A percentile compares a stretch with the other conserved stretches of the same genome.
phyloP scores from a whole-genome alignment of 2,113 vertebrate species.

The Tympanuchus pallidicinctus region DNA sequence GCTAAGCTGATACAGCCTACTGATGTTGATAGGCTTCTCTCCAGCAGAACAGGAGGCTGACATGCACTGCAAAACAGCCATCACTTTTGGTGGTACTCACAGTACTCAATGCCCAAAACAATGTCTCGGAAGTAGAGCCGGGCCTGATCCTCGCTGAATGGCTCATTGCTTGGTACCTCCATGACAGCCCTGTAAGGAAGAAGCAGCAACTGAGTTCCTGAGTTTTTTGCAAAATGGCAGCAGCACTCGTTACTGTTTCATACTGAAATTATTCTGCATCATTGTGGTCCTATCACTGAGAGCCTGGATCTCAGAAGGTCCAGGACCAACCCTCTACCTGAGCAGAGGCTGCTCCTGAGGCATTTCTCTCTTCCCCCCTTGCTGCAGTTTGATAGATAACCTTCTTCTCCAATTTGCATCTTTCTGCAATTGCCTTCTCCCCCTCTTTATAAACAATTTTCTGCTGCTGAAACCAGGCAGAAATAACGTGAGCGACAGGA shows the following conservation, averaged over 20 bases:
- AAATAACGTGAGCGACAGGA: background rate
- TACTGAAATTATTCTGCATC: background rate
- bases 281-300: rapidly evolving
- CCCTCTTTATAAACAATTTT: background rate
- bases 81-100: constrained; percentile 80
- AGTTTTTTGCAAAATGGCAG: background rate
- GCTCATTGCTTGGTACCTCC: constrained; percentile 92
- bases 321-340: background rate
- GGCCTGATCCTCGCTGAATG: constrained; percentile 91
- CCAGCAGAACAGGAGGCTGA: background rate
- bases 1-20: background rate
- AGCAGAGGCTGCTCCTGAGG: background rate
- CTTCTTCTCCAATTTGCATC: background rate
- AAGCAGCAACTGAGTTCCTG: background rate
- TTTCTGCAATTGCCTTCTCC: background rate
- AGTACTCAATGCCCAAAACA: constrained; percentile 95
- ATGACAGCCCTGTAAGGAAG: constrained; percentile 87
- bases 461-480: constrained; percentile 20
- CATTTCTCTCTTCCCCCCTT: background rate
- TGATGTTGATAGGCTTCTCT: rapidly evolving
- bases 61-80: background rate
- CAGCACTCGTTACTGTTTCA: background rate
- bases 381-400: background rate
- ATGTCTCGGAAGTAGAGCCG: constrained; percentile 93
- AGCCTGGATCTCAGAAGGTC: background rate